Base-by-base conservation (phyloP, 2,888 invertebrate species). In the Plebejus anna region DNA sequence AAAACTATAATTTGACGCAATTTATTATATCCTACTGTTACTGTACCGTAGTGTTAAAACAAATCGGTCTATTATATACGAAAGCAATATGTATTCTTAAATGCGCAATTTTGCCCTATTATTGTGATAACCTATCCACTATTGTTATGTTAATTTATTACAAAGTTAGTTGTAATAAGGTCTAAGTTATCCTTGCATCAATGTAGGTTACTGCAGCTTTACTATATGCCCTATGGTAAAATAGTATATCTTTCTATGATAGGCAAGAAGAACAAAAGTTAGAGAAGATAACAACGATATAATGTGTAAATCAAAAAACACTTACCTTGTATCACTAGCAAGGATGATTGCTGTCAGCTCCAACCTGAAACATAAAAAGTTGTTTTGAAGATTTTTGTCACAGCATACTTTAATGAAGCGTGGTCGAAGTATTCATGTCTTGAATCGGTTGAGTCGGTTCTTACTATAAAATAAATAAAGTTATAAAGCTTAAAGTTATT, bases 1-100 rank as follows among this genome's bases (percentile, higher is more conserved):
- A 13, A 76, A 71, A 75, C 55, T 71, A 42, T 47, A 28, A 72
- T 38, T 75, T 71, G 57, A 32, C 28, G 22, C 28, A 47, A 72
- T 72, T 72, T 72, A 72, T 72, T 72, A 72, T 51, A 28, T 72
- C 32, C 72, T 13, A 42, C 13, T 11, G 28, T 72, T 51, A 38
- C 13, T 55, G 57, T 36, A 59, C 42, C 13, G 28, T 28, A 38
- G 75, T 36, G 57, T 57, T 75, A 16, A 75, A 61, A 61, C 28
- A 61, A 61, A 28, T 61, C 22, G 11, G 28, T 59, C 59, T 28
- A 61, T 61, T 61, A 28, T 61, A 59, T 59, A 9, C 61, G 4
- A 61, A 28, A 61, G 61, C 22, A 61, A 61, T 61, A 28, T 61
- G 11, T 28, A 61, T 9, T 2, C 11, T 22, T 55, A 59, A 28